phyloP scores from a whole-genome alignment of 1,140 invertebrate genomes.

The Drosophila erecta region DNA sequence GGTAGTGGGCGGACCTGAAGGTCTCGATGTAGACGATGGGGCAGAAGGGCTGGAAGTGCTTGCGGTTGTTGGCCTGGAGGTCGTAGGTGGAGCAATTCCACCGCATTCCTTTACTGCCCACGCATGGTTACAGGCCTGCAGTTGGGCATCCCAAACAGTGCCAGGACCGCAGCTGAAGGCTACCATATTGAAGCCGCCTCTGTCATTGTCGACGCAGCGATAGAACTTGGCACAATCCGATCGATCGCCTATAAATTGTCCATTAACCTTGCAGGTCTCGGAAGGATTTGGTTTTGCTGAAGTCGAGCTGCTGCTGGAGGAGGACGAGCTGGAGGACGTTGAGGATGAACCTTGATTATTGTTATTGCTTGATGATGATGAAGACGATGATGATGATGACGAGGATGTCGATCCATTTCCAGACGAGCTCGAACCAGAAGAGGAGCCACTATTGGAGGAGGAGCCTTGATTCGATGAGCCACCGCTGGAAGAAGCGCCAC shows the following conservation, averaged over 20 bases:
- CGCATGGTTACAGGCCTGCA: slow-evolving; percentile 87
- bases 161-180: slow-evolving; percentile 88
- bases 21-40: slow-evolving; percentile 2
- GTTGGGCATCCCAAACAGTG: slow-evolving; percentile 88
- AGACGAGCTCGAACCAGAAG: slow-evolving; percentile 9
- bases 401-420: slow-evolving; percentile 3
- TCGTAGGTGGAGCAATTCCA: slow-evolving; percentile 21
- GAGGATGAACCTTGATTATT: slow-evolving; percentile 44
- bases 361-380: slow-evolving; percentile 28
- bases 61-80: slow-evolving; percentile 8
- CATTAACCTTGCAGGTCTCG: slow-evolving; percentile 84
- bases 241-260: slow-evolving; percentile 86
- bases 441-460: slow-evolving; percentile 42
- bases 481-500: slow-evolving; percentile 11
- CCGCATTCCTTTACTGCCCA: slow-evolving; percentile 74
- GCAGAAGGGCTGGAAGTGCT: slow-evolving; percentile 2
- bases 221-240: slow-evolving; percentile 89
- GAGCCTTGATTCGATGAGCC: slow-evolving; percentile 37
- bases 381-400: background rate
- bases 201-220: slow-evolving; percentile 87
- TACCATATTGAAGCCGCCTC: slow-evolving; percentile 86
- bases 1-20: background rate
- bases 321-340: slow-evolving; percentile 34
- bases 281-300: slow-evolving; percentile 51
- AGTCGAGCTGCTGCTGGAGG: slow-evolving; percentile 29